These are phyloP conservation scores for Agonopterix alstromeriana DNA, from an alignment of 2,888 invertebrate genomes.

Conservation along the genomic window DNA sequence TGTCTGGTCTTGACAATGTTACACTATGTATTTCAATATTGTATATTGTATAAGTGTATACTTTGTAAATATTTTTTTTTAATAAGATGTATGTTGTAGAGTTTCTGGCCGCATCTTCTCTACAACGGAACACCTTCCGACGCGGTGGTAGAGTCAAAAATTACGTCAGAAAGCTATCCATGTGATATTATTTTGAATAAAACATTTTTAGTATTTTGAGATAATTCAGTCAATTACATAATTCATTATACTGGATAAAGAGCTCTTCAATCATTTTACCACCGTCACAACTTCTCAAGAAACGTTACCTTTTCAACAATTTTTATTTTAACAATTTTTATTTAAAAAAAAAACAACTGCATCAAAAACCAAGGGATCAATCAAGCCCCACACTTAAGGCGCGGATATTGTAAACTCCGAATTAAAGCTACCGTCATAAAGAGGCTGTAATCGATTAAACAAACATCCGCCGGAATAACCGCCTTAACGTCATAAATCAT, in stretches of 20 bases:
- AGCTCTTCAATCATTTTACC: not conserved
- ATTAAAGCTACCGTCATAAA: constrained; percentile 48
- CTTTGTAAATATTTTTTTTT: too few relatives aligned
- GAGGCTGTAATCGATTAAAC: constrained; percentile 64
- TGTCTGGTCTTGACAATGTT: too few relatives aligned
- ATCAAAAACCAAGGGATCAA: not conserved
- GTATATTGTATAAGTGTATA: too few relatives aligned
- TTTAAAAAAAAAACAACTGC: not conserved
- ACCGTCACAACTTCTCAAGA: not conserved
- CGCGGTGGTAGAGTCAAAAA: too few relatives aligned
- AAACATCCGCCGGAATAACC: constrained; percentile 61
- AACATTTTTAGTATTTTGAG: too few relatives aligned
- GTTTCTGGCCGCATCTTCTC: too few relatives aligned
- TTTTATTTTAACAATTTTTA: not conserved
- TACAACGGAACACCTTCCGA: too few relatives aligned
- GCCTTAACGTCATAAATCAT: constrained; percentile 60
- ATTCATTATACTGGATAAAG: too few relatives aligned
- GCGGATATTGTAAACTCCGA: constrained; percentile 11
- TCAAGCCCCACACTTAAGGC: constrained; percentile 18
- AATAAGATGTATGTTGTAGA: too few relatives aligned
- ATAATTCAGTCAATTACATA: not conserved
- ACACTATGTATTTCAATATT: too few relatives aligned
- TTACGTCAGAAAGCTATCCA: too few relatives aligned
- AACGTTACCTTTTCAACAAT: not conserved
- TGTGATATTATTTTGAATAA: too few relatives aligned